Base-by-base conservation (phyloP, 2,113 vertebrate genomes). In the Nicator chloris region DNA sequence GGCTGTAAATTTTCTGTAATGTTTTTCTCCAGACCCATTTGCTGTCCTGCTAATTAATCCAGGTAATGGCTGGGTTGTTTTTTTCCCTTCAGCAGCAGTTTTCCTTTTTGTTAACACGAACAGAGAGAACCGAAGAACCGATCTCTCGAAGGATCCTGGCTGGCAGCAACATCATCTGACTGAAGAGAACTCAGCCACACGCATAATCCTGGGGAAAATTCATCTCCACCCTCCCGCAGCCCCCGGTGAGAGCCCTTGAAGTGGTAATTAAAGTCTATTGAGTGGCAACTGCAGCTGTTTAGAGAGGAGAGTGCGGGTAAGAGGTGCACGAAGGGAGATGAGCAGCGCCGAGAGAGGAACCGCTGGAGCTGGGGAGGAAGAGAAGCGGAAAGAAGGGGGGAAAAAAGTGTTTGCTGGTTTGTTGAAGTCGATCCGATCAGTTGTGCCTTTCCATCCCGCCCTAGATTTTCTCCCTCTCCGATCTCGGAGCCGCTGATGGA, bases 231-330 rank as follows among this genome's bases (percentile, higher is more conserved):
- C 92, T 96, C 94, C 95, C 90, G 13, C 93, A 92, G 93, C 73
- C 39, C 77, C 93, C 40, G 96, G 93, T 86, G 93, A 96, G 93
- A 96, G 94, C 95, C 95, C 96, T 95, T 82, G 92, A 96, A 96
- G 96, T 92, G 94, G 95, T 94, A 96, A 97, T 97, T 97, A 96
- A 97, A 96, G 93, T 96, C 90, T 96, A 96, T 95, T 86, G 96
- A 97, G 96, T 96, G 95, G 93, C 82, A 90, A 93, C 94, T 91
- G 95, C 96, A 96, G 95, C 95, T 96, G 94, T 86, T 96, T 96
- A 78, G 93, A 96, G 90, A 91, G 95, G 92, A 90, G 85, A 88
- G 85, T 2, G 75, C 15, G 76, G 86, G 92, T 35, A 93, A 95
- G 92, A 95, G 92, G 92, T 63, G 92, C 93, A 94, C 95, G 86